Evolutionary conservation across 2,888 invertebrate species (phyloP).

Genomic region (Crossocerus cetratus): DNA sequence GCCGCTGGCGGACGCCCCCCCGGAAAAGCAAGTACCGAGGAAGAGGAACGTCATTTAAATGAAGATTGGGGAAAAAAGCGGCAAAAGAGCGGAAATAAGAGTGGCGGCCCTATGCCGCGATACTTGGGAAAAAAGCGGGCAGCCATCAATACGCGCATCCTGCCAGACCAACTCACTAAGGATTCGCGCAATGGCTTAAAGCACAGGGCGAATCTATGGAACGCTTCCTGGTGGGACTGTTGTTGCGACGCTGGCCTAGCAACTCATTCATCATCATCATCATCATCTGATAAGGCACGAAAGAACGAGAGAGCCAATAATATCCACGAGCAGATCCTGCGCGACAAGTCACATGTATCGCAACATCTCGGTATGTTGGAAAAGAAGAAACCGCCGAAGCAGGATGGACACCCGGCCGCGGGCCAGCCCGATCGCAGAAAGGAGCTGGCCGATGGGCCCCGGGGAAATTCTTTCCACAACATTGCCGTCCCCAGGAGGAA

Average conservation of each 20-base stretch:
- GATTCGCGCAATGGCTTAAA: background rate
- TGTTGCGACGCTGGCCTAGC: background rate
- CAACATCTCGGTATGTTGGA: slow-evolving; percentile 13
- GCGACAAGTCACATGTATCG: slow-evolving; percentile 11
- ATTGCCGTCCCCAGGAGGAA: slow-evolving; percentile 25
- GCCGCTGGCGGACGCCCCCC: slow-evolving; percentile 47
- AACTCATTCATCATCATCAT: background rate
- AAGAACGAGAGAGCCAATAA: background rate
- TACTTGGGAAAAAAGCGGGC: background rate
- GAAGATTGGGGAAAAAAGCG: background rate
- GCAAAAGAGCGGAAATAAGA: background rate
- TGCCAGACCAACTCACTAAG: background rate
- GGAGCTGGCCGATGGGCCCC: slow-evolving; percentile 18
- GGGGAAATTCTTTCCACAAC: slow-evolving; percentile 36
- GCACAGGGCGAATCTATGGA: background rate
- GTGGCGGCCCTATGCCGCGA: background rate
- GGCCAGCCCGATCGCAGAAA: background rate
- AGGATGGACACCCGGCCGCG: background rate
- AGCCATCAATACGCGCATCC: background rate
- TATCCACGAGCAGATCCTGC: background rate
- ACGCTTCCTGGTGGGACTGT: background rate
- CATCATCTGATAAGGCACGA: background rate
- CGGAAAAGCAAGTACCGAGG: slow-evolving; percentile 23
- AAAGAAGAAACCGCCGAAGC: slow-evolving; percentile 8
- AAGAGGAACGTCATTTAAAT: slow-evolving; percentile 21